Conservation (phyloP, 1,140 invertebrate species). For the Trichonephila clavipes region DNA sequence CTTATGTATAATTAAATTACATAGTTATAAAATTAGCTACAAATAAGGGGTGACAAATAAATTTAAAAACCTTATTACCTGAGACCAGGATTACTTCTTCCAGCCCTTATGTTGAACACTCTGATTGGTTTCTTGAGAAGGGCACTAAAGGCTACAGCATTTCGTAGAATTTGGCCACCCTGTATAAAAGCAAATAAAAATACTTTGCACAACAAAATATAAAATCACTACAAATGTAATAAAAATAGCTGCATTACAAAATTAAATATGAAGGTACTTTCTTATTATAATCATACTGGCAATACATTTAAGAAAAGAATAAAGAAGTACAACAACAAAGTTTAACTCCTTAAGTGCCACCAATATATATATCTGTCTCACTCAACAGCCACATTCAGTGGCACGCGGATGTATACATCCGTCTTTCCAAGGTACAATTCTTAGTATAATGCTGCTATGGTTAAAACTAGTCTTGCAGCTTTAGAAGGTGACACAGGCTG, state of each 20-base stretch:
- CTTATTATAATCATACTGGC: not conserved
- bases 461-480: too few relatives aligned
- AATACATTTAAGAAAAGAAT: too few relatives aligned
- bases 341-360: too few relatives aligned
- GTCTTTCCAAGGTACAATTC: too few relatives aligned
- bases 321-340: too few relatives aligned
- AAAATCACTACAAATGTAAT: not conserved
- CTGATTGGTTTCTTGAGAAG: conserved; percentile 87
- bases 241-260: not conserved
- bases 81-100: conserved; percentile 89
- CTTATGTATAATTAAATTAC: too few relatives aligned
- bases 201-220: not conserved
- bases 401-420: too few relatives aligned
- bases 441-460: too few relatives aligned
- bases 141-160: conserved; percentile 89
- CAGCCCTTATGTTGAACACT: conserved; percentile 90
- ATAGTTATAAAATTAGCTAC: too few relatives aligned
- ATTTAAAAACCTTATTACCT: conserved; percentile 80
- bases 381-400: too few relatives aligned
- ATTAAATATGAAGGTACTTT: not conserved
- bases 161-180: conserved; percentile 94
- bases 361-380: too few relatives aligned
- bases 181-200: conserved; percentile 79
- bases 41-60: not conserved
- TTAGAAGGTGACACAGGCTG: too few relatives aligned